A percentile compares a stretch with the other conserved stretches of the same genome.
Conservation (phyloP, 2,113 vertebrate genomes). For the Rynchops niger region DNA sequence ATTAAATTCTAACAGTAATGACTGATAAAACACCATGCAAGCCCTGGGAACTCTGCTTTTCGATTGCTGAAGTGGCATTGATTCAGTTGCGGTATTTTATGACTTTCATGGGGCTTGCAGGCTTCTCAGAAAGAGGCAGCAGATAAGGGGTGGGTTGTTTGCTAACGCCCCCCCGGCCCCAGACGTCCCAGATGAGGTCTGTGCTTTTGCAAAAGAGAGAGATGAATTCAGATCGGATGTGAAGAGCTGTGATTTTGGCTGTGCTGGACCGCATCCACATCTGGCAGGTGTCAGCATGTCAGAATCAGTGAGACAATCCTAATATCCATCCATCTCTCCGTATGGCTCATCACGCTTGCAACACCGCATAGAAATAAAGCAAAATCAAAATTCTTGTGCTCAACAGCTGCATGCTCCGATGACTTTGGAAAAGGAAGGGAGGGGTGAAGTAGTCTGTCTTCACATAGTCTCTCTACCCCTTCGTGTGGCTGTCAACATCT, state of each 20-base stretch:
- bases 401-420: not conserved
- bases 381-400: not conserved
- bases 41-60: not conserved
- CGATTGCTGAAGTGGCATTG: not conserved
- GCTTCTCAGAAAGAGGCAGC: not conserved
- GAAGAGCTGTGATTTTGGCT: not conserved
- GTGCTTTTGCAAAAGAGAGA: not conserved
- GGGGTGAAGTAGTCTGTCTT: not conserved
- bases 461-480: rapidly evolving
- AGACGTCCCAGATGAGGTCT: rapidly evolving
- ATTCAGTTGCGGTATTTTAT: not conserved
- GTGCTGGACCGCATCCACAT: not conserved
- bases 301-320: not conserved
- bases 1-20: not conserved
- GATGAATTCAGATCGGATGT: not conserved
- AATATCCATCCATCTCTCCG: not conserved
- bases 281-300: not conserved
- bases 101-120: not conserved
- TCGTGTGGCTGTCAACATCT: not conserved
- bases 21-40: not conserved
- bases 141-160: not conserved
- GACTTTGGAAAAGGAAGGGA: not conserved
- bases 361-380: not conserved
- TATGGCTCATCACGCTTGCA: not conserved
- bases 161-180: not conserved